A percentile compares a stretch with the other conserved stretches of the same genome.
phyloP scores from a whole-genome alignment of 1,140 invertebrate species.

The Brachionus koreanus region DNA sequence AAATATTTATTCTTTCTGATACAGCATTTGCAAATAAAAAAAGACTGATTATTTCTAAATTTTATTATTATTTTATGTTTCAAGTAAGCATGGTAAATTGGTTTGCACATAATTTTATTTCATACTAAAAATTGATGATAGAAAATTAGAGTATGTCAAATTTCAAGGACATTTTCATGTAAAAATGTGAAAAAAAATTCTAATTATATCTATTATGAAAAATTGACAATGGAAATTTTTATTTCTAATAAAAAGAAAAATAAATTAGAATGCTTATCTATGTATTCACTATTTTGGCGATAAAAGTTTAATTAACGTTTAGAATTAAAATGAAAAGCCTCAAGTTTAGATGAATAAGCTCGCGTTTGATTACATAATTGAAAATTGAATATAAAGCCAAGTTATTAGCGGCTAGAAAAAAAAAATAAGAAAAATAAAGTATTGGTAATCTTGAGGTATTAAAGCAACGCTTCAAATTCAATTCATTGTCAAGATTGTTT shows the following conservation, averaged over 20 bases:
- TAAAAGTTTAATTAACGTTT: not conserved
- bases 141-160: too few relatives aligned
- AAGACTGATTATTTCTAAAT: too few relatives aligned
- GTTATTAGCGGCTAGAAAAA: not conserved
- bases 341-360: not conserved
- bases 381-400: not conserved
- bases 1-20: not conserved
- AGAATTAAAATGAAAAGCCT: not conserved
- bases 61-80: too few relatives aligned
- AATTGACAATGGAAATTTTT: too few relatives aligned
- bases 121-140: too few relatives aligned
- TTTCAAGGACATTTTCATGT: too few relatives aligned
- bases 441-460: not conserved
- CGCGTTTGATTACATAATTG: not conserved
- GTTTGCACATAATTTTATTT: too few relatives aligned
- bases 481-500: slow-evolving; percentile 2
- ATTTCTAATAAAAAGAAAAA: too few relatives aligned
- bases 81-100: too few relatives aligned
- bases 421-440: not conserved
- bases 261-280: not conserved
- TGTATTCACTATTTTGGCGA: not conserved
- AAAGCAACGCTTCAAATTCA: slow-evolving; percentile 5
- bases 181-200: too few relatives aligned
- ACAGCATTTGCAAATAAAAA: not conserved
- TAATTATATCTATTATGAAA: too few relatives aligned